phyloP scores from a whole-genome alignment of 1,140 invertebrate genomes.

The Metopolophium dirhodum region DNA sequence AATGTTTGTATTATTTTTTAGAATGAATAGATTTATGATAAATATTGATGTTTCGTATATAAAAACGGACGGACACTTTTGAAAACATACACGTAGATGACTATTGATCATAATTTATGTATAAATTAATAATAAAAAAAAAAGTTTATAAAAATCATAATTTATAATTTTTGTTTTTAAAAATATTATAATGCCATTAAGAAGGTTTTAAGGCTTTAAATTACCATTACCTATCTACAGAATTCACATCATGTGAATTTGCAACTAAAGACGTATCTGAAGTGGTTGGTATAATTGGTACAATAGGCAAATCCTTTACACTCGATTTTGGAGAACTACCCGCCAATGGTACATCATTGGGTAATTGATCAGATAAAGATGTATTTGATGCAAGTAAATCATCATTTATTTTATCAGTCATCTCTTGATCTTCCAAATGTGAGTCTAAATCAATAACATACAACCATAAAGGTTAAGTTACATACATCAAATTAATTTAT shows the following conservation, averaged over 20 bases:
- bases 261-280: neutral
- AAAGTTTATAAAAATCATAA: constrained; percentile 11
- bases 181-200: constrained; percentile 35
- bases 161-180: neutral
- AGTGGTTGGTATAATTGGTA: neutral
- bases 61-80: constrained; percentile 50
- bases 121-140: constrained; percentile 12
- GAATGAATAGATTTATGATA: constrained; percentile 2
- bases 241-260: constrained; percentile 6
- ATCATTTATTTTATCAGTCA: neutral
- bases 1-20: constrained; percentile 28
- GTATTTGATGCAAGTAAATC: neutral
- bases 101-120: constrained; percentile 39
- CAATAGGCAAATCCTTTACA: neutral
- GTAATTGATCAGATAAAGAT: neutral
- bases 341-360: neutral
- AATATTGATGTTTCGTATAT: constrained; percentile 29
- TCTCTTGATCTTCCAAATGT: neutral
- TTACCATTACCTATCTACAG: constrained; percentile 40
- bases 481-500: neutral
- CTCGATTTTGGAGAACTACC: neutral
- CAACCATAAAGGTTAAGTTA: neutral
- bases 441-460: neutral
- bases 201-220: neutral
- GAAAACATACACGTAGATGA: constrained; percentile 7